A percentile compares a stretch with the other conserved stretches of the same genome.
These are phyloP conservation scores for Hylia prasina DNA, from an alignment of 2,113 vertebrate genomes.

Conservation along the genomic window DNA sequence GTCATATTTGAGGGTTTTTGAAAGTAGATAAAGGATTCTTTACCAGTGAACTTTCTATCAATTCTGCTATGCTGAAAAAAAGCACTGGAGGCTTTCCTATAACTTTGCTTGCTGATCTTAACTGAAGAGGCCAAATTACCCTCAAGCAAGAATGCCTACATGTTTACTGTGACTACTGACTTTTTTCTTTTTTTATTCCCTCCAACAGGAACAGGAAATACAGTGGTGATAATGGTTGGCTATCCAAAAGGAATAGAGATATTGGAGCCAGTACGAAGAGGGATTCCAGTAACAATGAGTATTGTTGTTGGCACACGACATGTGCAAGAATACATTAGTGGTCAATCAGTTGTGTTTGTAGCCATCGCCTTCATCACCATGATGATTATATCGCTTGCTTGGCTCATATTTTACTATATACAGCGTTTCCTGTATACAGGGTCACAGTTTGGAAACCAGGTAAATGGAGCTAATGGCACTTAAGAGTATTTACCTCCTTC, in stretches of 20 bases:
- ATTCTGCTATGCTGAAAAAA: not conserved
- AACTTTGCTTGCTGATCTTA: not conserved
- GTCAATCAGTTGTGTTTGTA: slow-evolving; percentile 79
- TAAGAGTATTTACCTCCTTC: not conserved
- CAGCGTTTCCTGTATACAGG: slow-evolving; percentile 79
- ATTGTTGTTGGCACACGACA: slow-evolving; percentile 74
- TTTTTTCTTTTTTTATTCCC: not conserved
- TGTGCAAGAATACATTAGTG: slow-evolving; percentile 72
- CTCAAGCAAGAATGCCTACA: not conserved
- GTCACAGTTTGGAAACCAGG: slow-evolving; percentile 79
- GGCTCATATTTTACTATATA: slow-evolving; percentile 81
- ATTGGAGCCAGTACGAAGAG: slow-evolving; percentile 72
- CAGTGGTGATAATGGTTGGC: slow-evolving; percentile 80
- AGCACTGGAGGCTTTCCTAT: not conserved
- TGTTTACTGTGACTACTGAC: not conserved
- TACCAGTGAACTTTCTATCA: not conserved
- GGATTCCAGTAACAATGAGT: slow-evolving; percentile 74
- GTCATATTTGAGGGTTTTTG: not conserved
- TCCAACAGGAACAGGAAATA: slow-evolving; percentile 73
- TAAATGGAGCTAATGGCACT: slow-evolving; percentile 38
- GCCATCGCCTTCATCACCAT: slow-evolving; percentile 81
- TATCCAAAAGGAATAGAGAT: slow-evolving; percentile 80
- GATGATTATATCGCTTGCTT: slow-evolving; percentile 80
- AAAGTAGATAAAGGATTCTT: not conserved
- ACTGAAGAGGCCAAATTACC: not conserved